These are phyloP conservation scores for Temnothorax unifasciatus DNA, from an alignment of 2,888 invertebrate genomes.

Conservation along the genomic window DNA sequence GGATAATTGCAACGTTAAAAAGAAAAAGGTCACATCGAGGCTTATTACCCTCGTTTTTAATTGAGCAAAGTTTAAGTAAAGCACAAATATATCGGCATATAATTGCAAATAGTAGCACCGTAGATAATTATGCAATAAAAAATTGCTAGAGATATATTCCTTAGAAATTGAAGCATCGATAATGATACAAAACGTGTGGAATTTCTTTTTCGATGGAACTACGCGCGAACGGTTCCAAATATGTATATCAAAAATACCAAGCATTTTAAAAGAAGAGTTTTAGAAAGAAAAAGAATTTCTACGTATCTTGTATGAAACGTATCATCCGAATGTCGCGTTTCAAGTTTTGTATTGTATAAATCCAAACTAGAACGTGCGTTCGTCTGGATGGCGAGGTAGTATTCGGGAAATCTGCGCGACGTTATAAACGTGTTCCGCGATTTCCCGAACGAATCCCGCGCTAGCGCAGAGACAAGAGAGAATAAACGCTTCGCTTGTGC, in stretches of 20 bases:
- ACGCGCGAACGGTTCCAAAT: neutral
- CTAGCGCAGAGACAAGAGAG: constrained; percentile 46
- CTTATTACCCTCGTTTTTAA: constrained; percentile 10
- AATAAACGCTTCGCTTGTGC: constrained; percentile 49
- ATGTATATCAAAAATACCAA: neutral
- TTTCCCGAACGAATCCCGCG: constrained; percentile 47
- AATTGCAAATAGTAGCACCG: neutral
- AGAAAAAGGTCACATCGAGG: neutral
- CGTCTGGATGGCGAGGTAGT: constrained; percentile 33
- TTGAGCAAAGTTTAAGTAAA: constrained; percentile 5
- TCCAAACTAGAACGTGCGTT: constrained; percentile 20
- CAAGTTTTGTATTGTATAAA: constrained; percentile 44
- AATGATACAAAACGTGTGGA: neutral
- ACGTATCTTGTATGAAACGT: constrained; percentile 34
- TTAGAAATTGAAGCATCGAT: neutral
- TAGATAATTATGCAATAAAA: neutral
- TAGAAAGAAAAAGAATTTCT: neutral
- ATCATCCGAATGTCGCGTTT: constrained; percentile 43
- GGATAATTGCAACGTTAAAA: constrained; percentile 31
- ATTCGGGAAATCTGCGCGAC: constrained; percentile 49
- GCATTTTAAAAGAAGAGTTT: neutral
- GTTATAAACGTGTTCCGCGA: constrained; percentile 57
- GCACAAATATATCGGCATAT: neutral
- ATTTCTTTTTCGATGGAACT: neutral
- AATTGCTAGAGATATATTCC: neutral